These are phyloP conservation scores for Lagodon rhomboides DNA, from an alignment of 2,797 vertebrate genomes.

Conservation along the genomic window DNA sequence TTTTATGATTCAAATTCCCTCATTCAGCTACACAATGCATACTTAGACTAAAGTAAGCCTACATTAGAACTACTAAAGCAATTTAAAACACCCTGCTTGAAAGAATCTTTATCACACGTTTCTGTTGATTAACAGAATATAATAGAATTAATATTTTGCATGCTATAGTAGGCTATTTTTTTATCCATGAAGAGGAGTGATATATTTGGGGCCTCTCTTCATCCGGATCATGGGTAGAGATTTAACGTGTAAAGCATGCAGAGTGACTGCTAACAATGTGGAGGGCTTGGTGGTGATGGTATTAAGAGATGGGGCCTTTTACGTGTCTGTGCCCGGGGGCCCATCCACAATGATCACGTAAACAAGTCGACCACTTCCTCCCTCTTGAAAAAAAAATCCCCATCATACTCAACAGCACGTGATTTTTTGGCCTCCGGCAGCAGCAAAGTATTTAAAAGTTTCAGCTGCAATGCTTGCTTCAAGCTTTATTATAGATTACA, in stretches of 20 bases:
- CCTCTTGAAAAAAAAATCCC: neutral
- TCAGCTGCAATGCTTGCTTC: conserved; percentile 7
- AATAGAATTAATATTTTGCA: neutral
- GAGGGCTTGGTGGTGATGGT: neutral
- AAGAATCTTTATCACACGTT: neutral
- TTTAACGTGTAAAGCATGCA: neutral
- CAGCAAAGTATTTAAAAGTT: conserved; percentile 22
- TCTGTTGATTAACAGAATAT: neutral
- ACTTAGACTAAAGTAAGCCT: neutral
- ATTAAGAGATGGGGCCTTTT: neutral
- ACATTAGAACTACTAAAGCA: neutral
- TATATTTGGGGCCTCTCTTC: neutral
- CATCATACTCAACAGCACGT: neutral
- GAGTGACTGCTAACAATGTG: neutral
- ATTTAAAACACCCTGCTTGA: conserved; percentile 9
- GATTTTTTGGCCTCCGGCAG: conserved; percentile 5
- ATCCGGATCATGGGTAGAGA: neutral
- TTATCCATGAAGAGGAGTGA: neutral
- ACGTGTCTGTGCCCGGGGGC: neutral
- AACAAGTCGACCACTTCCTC: conserved; percentile 9
- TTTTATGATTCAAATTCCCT: neutral
- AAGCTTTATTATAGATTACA: conserved; percentile 19
- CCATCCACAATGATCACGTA: conserved; percentile 7
- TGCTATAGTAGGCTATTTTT: neutral
- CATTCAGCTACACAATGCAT: no score